Percentiles rank a stretch among this genome's conserved stretches.
These are phyloP conservation scores for Coremacera marginata DNA, from an alignment of 2,888 invertebrate species.

Conservation along the genomic window DNA sequence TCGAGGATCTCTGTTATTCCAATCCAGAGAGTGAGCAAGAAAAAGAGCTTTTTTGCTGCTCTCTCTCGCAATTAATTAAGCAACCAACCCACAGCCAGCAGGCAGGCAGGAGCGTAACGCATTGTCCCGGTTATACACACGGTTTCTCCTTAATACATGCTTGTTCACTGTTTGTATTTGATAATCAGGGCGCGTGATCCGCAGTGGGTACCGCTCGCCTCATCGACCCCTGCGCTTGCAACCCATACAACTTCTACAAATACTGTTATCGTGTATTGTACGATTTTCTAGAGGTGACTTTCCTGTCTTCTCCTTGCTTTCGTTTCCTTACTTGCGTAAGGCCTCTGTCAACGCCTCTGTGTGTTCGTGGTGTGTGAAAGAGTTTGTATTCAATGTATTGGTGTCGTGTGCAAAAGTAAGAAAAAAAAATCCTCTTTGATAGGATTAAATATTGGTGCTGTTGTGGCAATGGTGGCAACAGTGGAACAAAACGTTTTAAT, in stretches of 20 bases:
- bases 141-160: slow-evolving; percentile 25
- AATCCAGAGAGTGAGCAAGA: neutral
- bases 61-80: slow-evolving; percentile 2
- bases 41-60: neutral
- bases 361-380: slow-evolving; percentile 5
- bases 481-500: neutral
- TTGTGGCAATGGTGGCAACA: slow-evolving; percentile 10
- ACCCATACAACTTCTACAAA: slow-evolving; percentile 6
- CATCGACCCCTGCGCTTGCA: neutral
- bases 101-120: neutral
- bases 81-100: slow-evolving; percentile 1
- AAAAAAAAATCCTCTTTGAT: slow-evolving; percentile 45
- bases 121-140: slow-evolving; percentile 17
- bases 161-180: neutral
- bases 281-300: slow-evolving; percentile 43
- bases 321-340: no score
- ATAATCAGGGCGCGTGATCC: slow-evolving; percentile 30
- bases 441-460: slow-evolving; percentile 40
- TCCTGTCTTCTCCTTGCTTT: slow-evolving; percentile 42
- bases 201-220: slow-evolving; percentile 1
- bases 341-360: neutral
- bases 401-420: slow-evolving; percentile 45
- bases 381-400: slow-evolving; percentile 40
- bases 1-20: slow-evolving; percentile 19
- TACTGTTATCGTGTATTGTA: slow-evolving; percentile 26